phyloP scores from a whole-genome alignment of 1,140 invertebrate species.

The Varroa destructor region DNA sequence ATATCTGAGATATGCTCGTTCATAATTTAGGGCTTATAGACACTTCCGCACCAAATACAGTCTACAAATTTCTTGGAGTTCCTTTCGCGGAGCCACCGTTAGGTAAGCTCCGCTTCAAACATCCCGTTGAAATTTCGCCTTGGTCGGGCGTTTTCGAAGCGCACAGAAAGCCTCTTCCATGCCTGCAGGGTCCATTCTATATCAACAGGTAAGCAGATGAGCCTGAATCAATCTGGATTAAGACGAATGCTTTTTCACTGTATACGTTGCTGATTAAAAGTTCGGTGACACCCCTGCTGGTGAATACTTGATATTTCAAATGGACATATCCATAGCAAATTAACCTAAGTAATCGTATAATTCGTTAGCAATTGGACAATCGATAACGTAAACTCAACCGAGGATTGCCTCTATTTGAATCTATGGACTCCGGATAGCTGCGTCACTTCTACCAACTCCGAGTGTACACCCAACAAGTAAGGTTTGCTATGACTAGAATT shows the following conservation, averaged over 20 bases:
- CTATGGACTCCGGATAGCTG: constrained; percentile 10
- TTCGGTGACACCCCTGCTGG: no score
- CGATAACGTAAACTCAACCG: background rate
- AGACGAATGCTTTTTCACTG: no score
- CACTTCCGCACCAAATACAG: background rate
- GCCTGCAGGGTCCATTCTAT: constrained; percentile 16
- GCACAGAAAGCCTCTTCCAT: background rate
- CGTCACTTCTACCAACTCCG: background rate
- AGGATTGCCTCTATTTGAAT: constrained; percentile 15
- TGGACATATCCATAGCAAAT: no score
- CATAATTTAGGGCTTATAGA: no score
- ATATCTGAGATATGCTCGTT: no score
- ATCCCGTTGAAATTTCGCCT: background rate
- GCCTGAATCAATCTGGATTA: no score
- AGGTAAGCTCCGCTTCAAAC: constrained; percentile 5
- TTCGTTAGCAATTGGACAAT: constrained; percentile 4
- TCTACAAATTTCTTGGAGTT: constrained; percentile 18
- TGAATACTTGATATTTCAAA: no score
- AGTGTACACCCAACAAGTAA: background rate
- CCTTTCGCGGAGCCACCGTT: constrained; percentile 6
- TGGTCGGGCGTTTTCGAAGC: background rate
- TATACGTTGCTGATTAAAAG: no score
- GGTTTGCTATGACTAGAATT: background rate
- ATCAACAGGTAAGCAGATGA: constrained; percentile 6
- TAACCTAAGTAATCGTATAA: no score